Evolutionary conservation across 1,140 invertebrate genomes (phyloP), one percentile per base, ranked within the genome.

Genomic region (Euura saliciscinereae): DNA sequence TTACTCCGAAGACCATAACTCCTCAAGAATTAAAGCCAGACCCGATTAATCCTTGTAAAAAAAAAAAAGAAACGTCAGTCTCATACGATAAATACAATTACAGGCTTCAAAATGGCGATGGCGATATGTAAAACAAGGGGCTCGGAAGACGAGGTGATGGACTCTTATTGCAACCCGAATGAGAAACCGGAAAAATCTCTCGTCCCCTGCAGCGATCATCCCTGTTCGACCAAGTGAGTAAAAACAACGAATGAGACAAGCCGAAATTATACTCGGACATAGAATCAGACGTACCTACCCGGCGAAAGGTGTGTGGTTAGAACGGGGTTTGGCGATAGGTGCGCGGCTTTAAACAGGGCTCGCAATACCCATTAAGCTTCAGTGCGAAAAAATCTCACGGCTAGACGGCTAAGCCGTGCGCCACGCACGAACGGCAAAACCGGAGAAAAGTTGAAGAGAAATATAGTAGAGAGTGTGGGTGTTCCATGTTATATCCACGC

Each of bases 161-260:
- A 94, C 80, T 87, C 91, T 75, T 90, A 96, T 5, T 97, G 96
- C 86, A 93, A 95, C 82, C 89, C 90, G 11, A 90, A 91, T 66
- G 91, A 90, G 80, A 93, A 92, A 80, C 96, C 95, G 2, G 91
- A 93, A 73, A 90, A 92, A 45, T 90, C 92, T 69, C 90, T 95
- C 65, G 90, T 94, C 66, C 90, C 92, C 74, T 97, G 96, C 85
- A 97, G 96, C 86, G 92, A 90, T 46, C 94, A 96, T 80, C 92
- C 92, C 11, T 97, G 96, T 87, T 93, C 94, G 8, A 93, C 94
- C 74, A 95, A 93, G 96, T 98, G 89, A 93, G 94, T 88, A 64
- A 13, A 13, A 64, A 64, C 8, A 13, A 10, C 8, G 13, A 28
- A 28, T 13, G 8, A 1, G 59, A 13, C 59, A 64, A 10, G 13